Evolutionary conservation across 2,888 invertebrate genomes (phyloP).

Genomic region (Sinotaia quadrata): DNA sequence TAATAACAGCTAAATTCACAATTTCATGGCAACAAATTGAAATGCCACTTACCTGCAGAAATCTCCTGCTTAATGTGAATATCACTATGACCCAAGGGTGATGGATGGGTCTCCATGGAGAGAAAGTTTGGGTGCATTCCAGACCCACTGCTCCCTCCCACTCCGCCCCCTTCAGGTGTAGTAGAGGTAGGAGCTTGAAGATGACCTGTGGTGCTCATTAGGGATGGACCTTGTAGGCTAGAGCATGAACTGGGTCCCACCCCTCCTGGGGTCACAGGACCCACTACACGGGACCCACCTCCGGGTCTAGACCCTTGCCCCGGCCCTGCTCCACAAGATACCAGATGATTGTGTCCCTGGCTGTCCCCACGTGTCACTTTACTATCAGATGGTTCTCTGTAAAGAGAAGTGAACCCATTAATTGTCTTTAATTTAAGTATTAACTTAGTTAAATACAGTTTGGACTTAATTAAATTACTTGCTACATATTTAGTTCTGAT

Average conservation of each 20-base stretch:
- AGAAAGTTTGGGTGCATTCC: slow-evolving; percentile 34
- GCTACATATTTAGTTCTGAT: no score
- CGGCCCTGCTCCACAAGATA: slow-evolving; percentile 39
- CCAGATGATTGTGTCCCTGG: slow-evolving; percentile 47
- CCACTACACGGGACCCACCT: slow-evolving; percentile 3
- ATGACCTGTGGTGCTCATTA: slow-evolving; percentile 29
- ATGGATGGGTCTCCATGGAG: slow-evolving; percentile 28
- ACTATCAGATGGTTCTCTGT: slow-evolving; percentile 39
- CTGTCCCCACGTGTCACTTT: slow-evolving; percentile 40
- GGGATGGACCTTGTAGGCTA: no score
- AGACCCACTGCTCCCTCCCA: slow-evolving; percentile 37
- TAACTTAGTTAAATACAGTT: no score
- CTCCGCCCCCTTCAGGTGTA: slow-evolving; percentile 46
- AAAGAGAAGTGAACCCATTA: slow-evolving; percentile 8
- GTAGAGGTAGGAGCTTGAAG: slow-evolving; percentile 58
- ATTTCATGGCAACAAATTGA: no score
- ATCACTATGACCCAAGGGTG: background rate
- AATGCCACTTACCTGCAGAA: slow-evolving; percentile 29
- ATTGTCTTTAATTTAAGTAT: no score
- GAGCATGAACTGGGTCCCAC: no score
- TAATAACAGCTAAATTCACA: no score
- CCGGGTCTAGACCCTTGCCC: slow-evolving; percentile 22
- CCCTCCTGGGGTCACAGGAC: slow-evolving; percentile 11
- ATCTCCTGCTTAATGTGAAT: slow-evolving; percentile 37
- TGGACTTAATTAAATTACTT: no score